These are phyloP conservation scores for Bellardia pandia DNA, from an alignment of 2,888 invertebrate species.

Conservation along the genomic window DNA sequence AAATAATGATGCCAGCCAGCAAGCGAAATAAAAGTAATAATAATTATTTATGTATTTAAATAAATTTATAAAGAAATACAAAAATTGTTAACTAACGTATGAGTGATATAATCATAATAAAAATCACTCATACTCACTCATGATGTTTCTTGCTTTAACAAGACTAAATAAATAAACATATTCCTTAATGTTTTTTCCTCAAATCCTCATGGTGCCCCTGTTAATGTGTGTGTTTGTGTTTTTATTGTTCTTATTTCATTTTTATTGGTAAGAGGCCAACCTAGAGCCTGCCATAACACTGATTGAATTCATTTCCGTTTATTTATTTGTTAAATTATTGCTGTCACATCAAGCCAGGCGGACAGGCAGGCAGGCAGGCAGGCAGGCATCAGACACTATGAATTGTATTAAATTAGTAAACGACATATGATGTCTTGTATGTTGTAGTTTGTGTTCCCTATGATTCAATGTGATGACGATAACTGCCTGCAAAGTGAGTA, in stretches of 20 bases:
- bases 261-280: constrained; percentile 58
- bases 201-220: background rate
- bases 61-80: background rate
- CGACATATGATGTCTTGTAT: constrained; percentile 55
- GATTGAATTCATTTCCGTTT: constrained; percentile 75
- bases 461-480: constrained; percentile 48
- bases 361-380: background rate
- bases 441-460: background rate
- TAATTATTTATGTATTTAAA: background rate
- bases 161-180: too few species aligned
- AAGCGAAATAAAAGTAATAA: background rate
- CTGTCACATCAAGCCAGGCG: constrained; percentile 66
- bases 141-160: background rate
- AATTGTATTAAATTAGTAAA: constrained; percentile 64
- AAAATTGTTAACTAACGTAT: background rate
- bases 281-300: constrained; percentile 53
- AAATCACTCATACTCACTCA: constrained; percentile 29
- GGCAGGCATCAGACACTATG: constrained; percentile 62
- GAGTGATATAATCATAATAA: constrained; percentile 28
- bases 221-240: background rate
- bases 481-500: constrained; percentile 22
- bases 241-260: background rate
- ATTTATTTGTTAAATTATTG: constrained; percentile 74
- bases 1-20: constrained; percentile 47
- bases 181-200: background rate